A percentile compares a stretch with the other conserved stretches of the same genome.
phyloP scores from a whole-genome alignment of 1,140 invertebrate species.

The Drosophila repleta region DNA sequence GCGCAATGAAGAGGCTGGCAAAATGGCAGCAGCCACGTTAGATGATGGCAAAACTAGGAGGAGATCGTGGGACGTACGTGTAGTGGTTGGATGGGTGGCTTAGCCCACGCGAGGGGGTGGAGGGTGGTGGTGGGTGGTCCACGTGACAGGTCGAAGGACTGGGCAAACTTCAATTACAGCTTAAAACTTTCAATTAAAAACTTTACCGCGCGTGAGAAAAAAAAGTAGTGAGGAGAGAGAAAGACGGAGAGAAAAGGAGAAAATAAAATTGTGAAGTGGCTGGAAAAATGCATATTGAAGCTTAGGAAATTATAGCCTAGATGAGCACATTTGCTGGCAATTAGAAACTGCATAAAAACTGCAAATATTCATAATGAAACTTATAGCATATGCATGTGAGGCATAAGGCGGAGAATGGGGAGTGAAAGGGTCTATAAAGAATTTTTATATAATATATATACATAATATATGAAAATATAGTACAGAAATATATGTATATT shows the following conservation, averaged over 20 bases:
- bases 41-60: neutral
- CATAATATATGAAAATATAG: too few species aligned
- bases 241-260: neutral
- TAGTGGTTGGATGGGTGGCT: too few species aligned
- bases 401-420: neutral
- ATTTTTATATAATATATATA: too few species aligned
- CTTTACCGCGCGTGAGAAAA: conserved; percentile 57
- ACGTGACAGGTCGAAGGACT: conserved; percentile 55
- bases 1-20: conserved; percentile 57
- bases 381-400: conserved; percentile 9
- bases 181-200: conserved; percentile 73
- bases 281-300: conserved; percentile 45
- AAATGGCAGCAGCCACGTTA: conserved; percentile 46
- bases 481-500: too few species aligned
- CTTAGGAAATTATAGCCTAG: conserved; percentile 38
- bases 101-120: neutral
- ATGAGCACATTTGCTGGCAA: conserved; percentile 43
- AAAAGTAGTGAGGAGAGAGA: conserved; percentile 21
- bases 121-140: too few species aligned
- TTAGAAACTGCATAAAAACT: conserved; percentile 20
- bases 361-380: conserved; percentile 2
- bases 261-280: conserved; percentile 22
- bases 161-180: conserved; percentile 69
- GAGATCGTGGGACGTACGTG: neutral
- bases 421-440: neutral